These are phyloP conservation scores for Doryteuthis pealeii DNA, from an alignment of 1,140 invertebrate genomes.

Conservation along the genomic window DNA sequence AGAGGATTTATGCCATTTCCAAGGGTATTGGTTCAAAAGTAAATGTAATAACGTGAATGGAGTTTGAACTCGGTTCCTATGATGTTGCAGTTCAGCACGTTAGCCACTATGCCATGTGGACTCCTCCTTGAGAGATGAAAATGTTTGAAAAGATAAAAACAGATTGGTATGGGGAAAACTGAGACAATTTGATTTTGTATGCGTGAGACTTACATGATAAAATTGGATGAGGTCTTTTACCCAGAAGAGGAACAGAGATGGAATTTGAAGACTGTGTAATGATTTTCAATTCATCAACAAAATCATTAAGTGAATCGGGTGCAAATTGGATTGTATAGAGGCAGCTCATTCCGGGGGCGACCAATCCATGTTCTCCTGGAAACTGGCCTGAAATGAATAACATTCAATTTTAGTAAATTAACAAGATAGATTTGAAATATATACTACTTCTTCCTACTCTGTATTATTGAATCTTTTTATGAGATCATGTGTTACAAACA, in stretches of 20 bases:
- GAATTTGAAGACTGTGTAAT: slow-evolving; percentile 52
- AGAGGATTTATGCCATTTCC: too few species aligned
- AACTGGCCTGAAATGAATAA: slow-evolving; percentile 52
- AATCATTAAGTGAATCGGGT: slow-evolving; percentile 57
- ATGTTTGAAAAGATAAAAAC: too few species aligned
- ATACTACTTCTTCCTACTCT: slow-evolving; percentile 16
- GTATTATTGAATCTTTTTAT: slow-evolving; percentile 17
- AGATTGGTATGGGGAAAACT: too few species aligned
- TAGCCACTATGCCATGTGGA: too few species aligned
- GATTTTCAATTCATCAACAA: slow-evolving; percentile 54
- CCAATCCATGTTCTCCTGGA: slow-evolving; percentile 57
- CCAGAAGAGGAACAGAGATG: slow-evolving; percentile 46
- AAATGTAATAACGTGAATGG: too few species aligned
- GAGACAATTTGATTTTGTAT: too few species aligned
- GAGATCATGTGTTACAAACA: too few species aligned
- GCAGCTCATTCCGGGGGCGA: slow-evolving; percentile 59
- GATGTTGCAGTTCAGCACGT: too few species aligned
- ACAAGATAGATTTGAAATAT: neutral
- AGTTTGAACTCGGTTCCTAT: too few species aligned
- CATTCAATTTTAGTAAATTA: too few species aligned
- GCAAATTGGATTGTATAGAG: slow-evolving; percentile 56
- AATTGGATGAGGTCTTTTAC: slow-evolving; percentile 48
- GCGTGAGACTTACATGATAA: slow-evolving; percentile 47
- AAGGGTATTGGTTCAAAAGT: too few species aligned
- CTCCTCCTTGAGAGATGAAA: too few species aligned